Base-by-base conservation (phyloP, 2,888 invertebrate species). In the Teinopalpus imperialis region DNA sequence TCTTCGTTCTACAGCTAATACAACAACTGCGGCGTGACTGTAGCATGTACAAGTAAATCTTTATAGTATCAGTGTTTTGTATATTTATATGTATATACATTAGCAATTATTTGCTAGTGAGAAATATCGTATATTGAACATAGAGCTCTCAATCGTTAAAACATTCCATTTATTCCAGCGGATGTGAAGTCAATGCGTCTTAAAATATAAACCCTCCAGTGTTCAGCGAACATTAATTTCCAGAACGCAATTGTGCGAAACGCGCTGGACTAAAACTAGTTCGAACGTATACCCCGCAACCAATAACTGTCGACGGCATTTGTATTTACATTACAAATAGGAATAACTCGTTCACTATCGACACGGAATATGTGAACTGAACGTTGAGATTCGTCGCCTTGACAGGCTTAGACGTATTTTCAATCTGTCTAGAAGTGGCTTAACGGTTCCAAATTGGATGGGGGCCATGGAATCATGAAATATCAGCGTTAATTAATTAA, bases 301-400 rank as follows among this genome's bases (percentile, higher is more conserved):
- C 23, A 23, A 31, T 31, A 23, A 16, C 41, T 31, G 14, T 16
- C 8, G 8, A 24, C 31, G n/a, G n/a, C n/a, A n/a, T n/a, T n/a
- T n/a, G 31, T 31, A 4, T 37, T 44, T 37, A 44, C 37, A 44
- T 44, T 26, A 37, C 44, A 44, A 44, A 44, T 44, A 31, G 31
- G 31, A 31, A n/a, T 9, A 32, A 44, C 39, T 39, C 12, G 44
- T 31, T 24, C 10, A 35, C 10, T 37, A 16, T 29, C 27, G 29
- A 8, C 23, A 12, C n/a, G 10, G 10, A 30, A 21, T 31, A 37
- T 23, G 30, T 9, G 18, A 31, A 31, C 4, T n/a, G n/a, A 9
- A 3, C 8, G 10, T 21, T 23, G 9, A 7, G 21, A 23, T 23
- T 14, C 4, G 7, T 31, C 14, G 16, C 31, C 14, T 41, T 14